Percentiles rank a stretch among this genome's conserved stretches.
These are phyloP conservation scores for Plodia interpunctella DNA, from an alignment of 1,140 invertebrate genomes.

Conservation along the genomic window DNA sequence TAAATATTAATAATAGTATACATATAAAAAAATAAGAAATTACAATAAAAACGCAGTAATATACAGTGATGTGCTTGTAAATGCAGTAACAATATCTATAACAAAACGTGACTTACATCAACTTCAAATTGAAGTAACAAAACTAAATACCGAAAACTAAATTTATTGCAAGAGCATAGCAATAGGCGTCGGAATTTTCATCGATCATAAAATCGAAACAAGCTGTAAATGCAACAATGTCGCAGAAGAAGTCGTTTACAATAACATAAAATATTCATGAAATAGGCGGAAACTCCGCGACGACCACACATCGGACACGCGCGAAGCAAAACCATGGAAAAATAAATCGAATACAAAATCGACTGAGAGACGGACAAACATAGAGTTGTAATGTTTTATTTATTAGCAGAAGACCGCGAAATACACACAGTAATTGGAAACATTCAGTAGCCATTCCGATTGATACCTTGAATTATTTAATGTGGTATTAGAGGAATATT, in stretches of 20 bases:
- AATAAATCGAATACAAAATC: conserved; percentile 24
- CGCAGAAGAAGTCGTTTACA: conserved; percentile 50
- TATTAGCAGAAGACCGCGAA: not conserved
- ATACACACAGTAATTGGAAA: too few relatives aligned
- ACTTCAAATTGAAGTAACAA: too few relatives aligned
- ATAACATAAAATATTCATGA: conserved; percentile 65
- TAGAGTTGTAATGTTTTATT: not conserved
- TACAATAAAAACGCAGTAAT: too few relatives aligned
- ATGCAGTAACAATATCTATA: too few relatives aligned
- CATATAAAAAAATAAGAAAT: too few relatives aligned
- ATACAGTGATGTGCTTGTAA: too few relatives aligned
- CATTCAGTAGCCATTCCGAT: too few relatives aligned
- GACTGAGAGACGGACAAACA: conserved; percentile 24
- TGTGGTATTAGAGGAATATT: too few relatives aligned
- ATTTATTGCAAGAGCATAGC: not conserved
- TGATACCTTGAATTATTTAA: too few relatives aligned
- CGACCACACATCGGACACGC: conserved; percentile 22
- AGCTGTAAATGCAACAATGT: conserved; percentile 52
- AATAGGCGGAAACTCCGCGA: conserved; percentile 28
- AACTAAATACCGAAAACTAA: too few relatives aligned
- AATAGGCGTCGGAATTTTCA: conserved; percentile 22
- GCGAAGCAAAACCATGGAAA: conserved; percentile 23
- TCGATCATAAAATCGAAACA: conserved; percentile 43
- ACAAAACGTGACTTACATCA: too few relatives aligned
- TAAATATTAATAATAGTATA: too few relatives aligned